Evolutionary conservation across 1,140 invertebrate species (phyloP), one percentile per base, ranked within the genome.

Genomic region (Hycleus phaleratus): DNA sequence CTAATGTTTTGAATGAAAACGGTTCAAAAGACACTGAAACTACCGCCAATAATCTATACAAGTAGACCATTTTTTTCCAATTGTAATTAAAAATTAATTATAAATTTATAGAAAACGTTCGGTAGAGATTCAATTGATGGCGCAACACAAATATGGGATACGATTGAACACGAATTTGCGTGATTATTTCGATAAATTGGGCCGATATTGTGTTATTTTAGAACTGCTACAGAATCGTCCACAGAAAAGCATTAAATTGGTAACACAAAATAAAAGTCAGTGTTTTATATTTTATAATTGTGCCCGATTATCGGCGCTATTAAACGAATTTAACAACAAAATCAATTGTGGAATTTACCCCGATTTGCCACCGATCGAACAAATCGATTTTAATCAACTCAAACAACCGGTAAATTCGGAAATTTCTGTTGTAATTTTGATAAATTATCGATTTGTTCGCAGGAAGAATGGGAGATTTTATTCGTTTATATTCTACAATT

Each of bases 241-340:
- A 8, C 65, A 62, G 25, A 66, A 68, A 52, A 24, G 62, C 43
- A 50, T 68, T n/a, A 71, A 62, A 62, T 18, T 18, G 18, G 57
- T 66, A 18, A 61, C 62, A 38, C 63, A 71, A 52, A 72, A 68
- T 58, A 73, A 73, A 82, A 47, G 80, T 18, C 18, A 82, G n/a
- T 71, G 79, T 38, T 88, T 87, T 72, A 77, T 87, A 39, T 75
- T 88, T n/a, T 88, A 88, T 66, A 88, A 88, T 65, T 81, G 79
- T 68, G 84, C 82, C 0, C 78, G 86, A 53, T 68, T 88, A 59
- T 74, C 81, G 58, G 78, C 80, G 2, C 77, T 89, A 54, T 72
- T 85, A 42, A 73, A 78, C 51, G 81, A 79, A 55, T 87, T 82
- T 69, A 70, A 79, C 42, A 67, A 76, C 2, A 78, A 75, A 64